Evolutionary conservation across 1,140 invertebrate species (phyloP), one percentile per base, ranked within the genome.

Genomic region (Steinernema feltiae): DNA sequence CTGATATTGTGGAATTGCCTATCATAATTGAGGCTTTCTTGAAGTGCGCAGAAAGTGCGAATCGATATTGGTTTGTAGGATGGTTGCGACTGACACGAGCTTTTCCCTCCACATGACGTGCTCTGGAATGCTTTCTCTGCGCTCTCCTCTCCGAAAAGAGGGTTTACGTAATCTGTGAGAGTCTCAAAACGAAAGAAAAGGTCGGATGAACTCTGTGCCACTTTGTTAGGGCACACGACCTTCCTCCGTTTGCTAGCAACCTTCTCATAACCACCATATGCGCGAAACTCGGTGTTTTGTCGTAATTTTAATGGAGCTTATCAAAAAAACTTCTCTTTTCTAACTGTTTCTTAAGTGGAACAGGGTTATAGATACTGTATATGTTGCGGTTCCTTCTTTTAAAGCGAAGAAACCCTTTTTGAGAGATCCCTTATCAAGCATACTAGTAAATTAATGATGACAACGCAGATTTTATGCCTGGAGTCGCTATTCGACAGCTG

Each of bases 191-290:
- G 24, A 21, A 63, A 63, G 53, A 63, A 63, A 63, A 63, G 53
- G 53, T 63, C 53, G 53, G 24, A 63, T 63, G 53, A 63, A 63
- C 53, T 63, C 53, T 63, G 53, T 63, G 53, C 53, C 53, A 63
- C 53, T 63, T 63, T 63, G 12, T 63, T 41, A 41, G 35, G 7
- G 18, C 18, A 7, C 35, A 41, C 35, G 7, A 41, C 35, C 35
- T 41, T 41, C 18, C 35, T 18, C 18, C 35, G 35, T 18, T 41
- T 41, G 35, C 35, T 7, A 18, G 18, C 7, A 41, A 41, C 35
- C 35, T 41, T 41, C 35, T 41, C 35, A 41, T 41, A 41, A 41
- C 35, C 35, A 7, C 35, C n/a, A n/a, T n/a, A n/a, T n/a, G n/a
- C n/a, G n/a, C n/a, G n/a, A n/a, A n/a, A n/a, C n/a, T n/a, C n/a